Evolutionary conservation across 1,140 invertebrate species (phyloP).

Genomic region (Dendroctonus ponderosae): DNA sequence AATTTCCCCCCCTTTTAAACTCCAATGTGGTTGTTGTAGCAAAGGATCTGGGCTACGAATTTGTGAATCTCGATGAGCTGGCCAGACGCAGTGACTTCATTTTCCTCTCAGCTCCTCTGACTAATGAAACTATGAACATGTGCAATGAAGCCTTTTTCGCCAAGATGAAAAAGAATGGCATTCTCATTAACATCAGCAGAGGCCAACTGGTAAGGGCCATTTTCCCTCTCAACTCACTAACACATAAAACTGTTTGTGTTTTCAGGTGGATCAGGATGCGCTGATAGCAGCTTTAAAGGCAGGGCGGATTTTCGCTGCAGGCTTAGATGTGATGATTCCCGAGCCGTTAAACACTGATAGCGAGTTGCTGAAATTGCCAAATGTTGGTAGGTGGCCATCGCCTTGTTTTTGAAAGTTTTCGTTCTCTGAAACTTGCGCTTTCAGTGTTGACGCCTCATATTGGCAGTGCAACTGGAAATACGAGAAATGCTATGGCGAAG

Average conservation of each 20-base stretch:
- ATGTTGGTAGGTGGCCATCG: slow-evolving; percentile 63
- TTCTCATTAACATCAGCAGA: slow-evolving; percentile 82
- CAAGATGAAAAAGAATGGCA: slow-evolving; percentile 82
- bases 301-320: slow-evolving; percentile 77
- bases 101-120: slow-evolving; percentile 70
- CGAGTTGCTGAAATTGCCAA: slow-evolving; percentile 74
- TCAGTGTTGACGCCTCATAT: slow-evolving; percentile 81
- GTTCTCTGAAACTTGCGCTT: slow-evolving; percentile 41
- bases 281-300: slow-evolving; percentile 73
- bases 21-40: slow-evolving; percentile 46
- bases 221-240: not conserved
- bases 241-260: not conserved
- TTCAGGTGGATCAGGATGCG: slow-evolving; percentile 64
- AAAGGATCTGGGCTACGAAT: slow-evolving; percentile 62
- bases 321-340: slow-evolving; percentile 89
- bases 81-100: slow-evolving; percentile 78
- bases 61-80: slow-evolving; percentile 70
- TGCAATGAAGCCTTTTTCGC: slow-evolving; percentile 73
- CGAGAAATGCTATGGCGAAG: slow-evolving; percentile 75
- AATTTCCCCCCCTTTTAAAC: not conserved
- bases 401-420: not conserved
- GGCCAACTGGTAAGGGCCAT: slow-evolving; percentile 65
- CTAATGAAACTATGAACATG: slow-evolving; percentile 71
- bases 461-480: slow-evolving; percentile 78
- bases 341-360: slow-evolving; percentile 86